Evolutionary conservation across 2,888 invertebrate species (phyloP).

Genomic region (Agrypnus murinus): DNA sequence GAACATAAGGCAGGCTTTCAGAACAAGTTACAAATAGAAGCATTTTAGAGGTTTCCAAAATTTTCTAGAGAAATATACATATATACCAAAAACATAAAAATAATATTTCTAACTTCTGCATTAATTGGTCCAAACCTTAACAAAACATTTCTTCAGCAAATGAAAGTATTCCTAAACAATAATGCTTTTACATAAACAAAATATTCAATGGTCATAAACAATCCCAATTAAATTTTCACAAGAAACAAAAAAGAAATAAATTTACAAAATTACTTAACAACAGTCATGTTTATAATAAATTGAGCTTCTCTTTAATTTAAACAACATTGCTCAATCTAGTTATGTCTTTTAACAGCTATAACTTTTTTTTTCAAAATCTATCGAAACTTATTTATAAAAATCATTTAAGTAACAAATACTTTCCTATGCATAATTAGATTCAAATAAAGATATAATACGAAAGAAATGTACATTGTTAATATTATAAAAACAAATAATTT

Average conservation of each 20-base stretch:
- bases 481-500: too few species aligned
- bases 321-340: constrained; percentile 18
- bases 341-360: constrained; percentile 1
- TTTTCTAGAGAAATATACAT: too few species aligned
- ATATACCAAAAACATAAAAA: too few species aligned
- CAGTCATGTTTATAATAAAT: constrained; percentile 19
- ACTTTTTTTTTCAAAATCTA: constrained; percentile 4
- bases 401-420: too few species aligned
- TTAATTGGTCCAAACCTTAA: constrained; percentile 4
- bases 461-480: too few species aligned
- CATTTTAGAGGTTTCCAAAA: too few species aligned
- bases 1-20: too few species aligned
- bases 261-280: constrained; percentile 3
- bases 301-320: constrained; percentile 20
- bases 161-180: too few species aligned
- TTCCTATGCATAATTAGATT: too few species aligned
- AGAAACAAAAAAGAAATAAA: constrained; percentile 6
- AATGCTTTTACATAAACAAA: not conserved
- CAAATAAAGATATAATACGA: too few species aligned
- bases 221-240: constrained; percentile 1
- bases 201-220: constrained; percentile 11
- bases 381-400: not conserved
- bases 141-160: not conserved
- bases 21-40: too few species aligned
- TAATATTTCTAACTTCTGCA: not conserved